Evolutionary conservation across 2,797 vertebrate genomes (phyloP).

Genomic region (Anabas testudineus): DNA sequence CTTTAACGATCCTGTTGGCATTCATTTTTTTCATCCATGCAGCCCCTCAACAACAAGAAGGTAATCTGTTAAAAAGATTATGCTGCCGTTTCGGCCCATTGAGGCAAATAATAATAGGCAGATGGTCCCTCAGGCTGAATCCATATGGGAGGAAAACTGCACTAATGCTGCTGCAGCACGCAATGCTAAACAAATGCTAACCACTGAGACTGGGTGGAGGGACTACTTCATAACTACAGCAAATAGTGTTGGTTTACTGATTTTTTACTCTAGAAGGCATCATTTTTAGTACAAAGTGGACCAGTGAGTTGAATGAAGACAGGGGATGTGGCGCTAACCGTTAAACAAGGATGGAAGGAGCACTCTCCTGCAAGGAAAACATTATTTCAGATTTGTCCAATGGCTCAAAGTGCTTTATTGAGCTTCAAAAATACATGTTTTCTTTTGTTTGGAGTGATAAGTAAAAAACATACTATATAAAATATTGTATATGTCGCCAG

Average conservation of each 20-base stretch:
- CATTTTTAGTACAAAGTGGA: constrained; percentile 5
- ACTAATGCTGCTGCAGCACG: constrained; percentile 73
- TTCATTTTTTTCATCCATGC: constrained; percentile 28
- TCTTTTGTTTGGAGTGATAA: no score
- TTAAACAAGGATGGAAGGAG: not conserved
- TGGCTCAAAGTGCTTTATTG: no score
- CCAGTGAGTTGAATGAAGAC: constrained; percentile 9
- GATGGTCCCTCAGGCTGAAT: constrained; percentile 76
- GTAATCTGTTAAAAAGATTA: constrained; percentile 82
- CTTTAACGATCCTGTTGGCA: constrained; percentile 36
- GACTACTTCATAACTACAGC: constrained; percentile 23
- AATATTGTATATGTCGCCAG: no score
- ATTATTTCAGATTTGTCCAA: no score
- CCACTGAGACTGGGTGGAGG: constrained; percentile 19
- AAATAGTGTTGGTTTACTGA: constrained; percentile 29
- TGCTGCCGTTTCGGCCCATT: constrained; percentile 71
- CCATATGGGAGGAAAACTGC: constrained; percentile 70
- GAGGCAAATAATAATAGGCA: constrained; percentile 78
- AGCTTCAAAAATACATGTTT: no score
- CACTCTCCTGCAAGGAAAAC: no score
- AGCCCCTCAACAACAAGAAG: constrained; percentile 49
- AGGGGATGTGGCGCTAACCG: constrained; percentile 8
- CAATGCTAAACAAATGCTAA: constrained; percentile 68
- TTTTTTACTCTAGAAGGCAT: constrained; percentile 13
- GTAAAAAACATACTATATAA: no score